Percentiles rank a stretch among this genome's conserved stretches.
phyloP scores from a whole-genome alignment of 2,113 vertebrate species.

The Myrmecophaga tridactyla region DNA sequence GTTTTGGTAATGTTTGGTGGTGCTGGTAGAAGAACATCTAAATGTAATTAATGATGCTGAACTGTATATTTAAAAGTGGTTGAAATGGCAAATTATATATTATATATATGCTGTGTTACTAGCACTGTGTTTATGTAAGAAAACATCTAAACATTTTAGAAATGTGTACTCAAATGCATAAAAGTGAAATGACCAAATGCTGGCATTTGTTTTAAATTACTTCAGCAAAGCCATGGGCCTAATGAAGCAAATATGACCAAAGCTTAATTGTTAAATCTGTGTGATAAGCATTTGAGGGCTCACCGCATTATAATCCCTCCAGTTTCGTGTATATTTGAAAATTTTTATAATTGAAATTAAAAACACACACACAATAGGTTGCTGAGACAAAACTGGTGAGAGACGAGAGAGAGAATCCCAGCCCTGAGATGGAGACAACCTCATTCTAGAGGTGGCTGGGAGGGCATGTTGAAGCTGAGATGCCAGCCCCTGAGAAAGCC shows the following conservation, averaged over 20 bases:
- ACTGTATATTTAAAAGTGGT: too few species aligned
- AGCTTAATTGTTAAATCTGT: not conserved
- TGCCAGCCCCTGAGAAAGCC: not conserved
- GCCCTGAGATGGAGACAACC: not conserved
- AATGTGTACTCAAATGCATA: not conserved
- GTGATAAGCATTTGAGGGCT: not conserved
- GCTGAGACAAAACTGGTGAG: not conserved
- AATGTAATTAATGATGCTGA: too few species aligned
- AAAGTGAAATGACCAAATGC: not conserved
- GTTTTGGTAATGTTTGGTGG: too few species aligned
- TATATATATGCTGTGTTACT: not conserved
- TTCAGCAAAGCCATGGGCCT: not conserved
- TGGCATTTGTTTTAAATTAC: not conserved
- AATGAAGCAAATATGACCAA: not conserved
- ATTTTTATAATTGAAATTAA: not conserved
- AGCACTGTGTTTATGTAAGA: not conserved
- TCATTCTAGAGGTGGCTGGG: not conserved
- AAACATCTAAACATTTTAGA: not conserved
- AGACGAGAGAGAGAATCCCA: not conserved
- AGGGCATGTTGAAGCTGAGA: not conserved
- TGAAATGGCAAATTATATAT: too few species aligned
- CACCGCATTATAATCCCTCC: not conserved
- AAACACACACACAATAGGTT: not conserved
- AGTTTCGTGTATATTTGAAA: not conserved
- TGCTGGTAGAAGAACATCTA: too few species aligned